Evolutionary conservation across 2,888 invertebrate genomes (phyloP), one percentile per base, ranked within the genome.

Genomic region (Volucella inanis): DNA sequence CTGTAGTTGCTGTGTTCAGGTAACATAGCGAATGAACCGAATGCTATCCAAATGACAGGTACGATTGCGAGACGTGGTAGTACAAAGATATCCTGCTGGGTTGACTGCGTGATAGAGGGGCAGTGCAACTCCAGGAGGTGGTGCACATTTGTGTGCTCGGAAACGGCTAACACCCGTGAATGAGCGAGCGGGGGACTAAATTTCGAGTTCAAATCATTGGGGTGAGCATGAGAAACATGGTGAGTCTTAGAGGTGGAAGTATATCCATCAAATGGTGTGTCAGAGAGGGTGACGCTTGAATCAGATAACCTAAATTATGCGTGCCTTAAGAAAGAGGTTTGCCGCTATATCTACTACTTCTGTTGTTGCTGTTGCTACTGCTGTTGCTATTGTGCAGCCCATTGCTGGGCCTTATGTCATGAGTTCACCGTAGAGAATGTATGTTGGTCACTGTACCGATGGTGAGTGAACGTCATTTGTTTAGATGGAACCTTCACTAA

Each of bases 301-400:
- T 84, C 84, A 80, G 84, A 84, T 80, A 84, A 50, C 59, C 61
- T 80, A 70, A 80, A 80, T 84, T 84, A 84, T 80, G 84, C 80
- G 70, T 84, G 55, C 43, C 82, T 72, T 49, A 71, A 77, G 71
- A 82, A 82, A 65, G 59, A 57, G 54, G 57, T 65, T 82, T 43
- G 57, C 67, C 31, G 57, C 31, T 6, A 31, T 31, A 6, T 31
- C 31, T 6, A 31, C 31, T 31, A 31, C 31, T 31, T 31, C 31
- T 68, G 57, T 41, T 49, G 59, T 65, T 71, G 83, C 52, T 68
- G 61, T 18, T 49, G 45, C 31, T 31, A 31, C 31, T 6, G 31
- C 31, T 6, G 31, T 31, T 31, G 31, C 2, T 31, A 6, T 22
- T 22, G 14, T 82, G 72, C 15, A 52, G 65, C 45, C 62, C 57